These are phyloP conservation scores for Esperia sulphurella DNA, from an alignment of 2,888 invertebrate species.

Conservation along the genomic window DNA sequence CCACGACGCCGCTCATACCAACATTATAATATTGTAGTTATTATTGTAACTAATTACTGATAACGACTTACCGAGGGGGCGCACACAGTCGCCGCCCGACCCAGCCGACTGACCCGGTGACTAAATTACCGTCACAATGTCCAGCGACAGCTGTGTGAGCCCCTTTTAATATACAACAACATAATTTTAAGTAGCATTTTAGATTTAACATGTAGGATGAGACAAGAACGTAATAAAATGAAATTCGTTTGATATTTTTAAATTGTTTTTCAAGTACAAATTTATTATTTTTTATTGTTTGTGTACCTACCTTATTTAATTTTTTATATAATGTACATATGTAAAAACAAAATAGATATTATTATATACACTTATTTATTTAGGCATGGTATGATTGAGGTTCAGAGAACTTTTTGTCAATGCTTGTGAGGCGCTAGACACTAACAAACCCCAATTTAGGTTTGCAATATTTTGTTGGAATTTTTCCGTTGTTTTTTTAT, in stretches of 20 bases:
- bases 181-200: conserved; percentile 70
- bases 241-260: conserved; percentile 54
- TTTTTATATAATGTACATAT: conserved; percentile 69
- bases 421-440: conserved; percentile 48
- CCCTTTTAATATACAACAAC: conserved; percentile 61
- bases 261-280: conserved; percentile 74
- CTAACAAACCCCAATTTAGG: conserved; percentile 16
- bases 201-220: conserved; percentile 58
- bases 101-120: conserved; percentile 7
- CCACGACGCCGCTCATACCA: conserved; percentile 78
- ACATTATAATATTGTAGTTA: conserved; percentile 72
- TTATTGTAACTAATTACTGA: conserved; percentile 69
- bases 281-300: conserved; percentile 63
- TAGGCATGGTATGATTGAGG: conserved; percentile 61
- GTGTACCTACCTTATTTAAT: conserved; percentile 58
- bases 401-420: conserved; percentile 51
- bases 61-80: conserved; percentile 55
- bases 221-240: conserved; percentile 47
- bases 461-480: background rate
- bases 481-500: background rate
- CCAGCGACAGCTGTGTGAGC: conserved; percentile 36
- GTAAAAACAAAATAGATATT: conserved; percentile 73
- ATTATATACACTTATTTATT: conserved; percentile 69
- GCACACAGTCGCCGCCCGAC: conserved; percentile 35
- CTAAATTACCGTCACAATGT: too few relatives aligned